Base-by-base conservation (phyloP, 2,888 invertebrate genomes). In the Scaptomyza caliginosa region DNA sequence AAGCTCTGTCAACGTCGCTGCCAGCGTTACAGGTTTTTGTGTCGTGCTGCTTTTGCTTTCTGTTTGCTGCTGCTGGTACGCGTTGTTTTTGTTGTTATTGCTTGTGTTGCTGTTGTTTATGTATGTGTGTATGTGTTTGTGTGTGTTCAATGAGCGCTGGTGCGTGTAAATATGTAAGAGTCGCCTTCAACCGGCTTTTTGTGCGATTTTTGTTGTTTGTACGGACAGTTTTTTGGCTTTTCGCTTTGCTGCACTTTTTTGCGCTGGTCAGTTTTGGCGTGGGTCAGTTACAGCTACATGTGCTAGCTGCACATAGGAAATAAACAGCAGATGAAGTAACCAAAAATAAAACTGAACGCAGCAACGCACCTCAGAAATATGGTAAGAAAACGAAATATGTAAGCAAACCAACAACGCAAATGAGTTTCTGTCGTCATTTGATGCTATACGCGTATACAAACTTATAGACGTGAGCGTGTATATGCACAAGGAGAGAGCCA, bases 101-200 rank as follows among this genome's bases (percentile, higher is more conserved):
- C 39, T 48, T 49, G 17, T 48, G 38, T 36, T 71, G 63, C 11
- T 56, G 36, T 8, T 59, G 42, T 46, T 60, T 55, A 46, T 63
- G 4, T 32, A 60, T 82, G 66, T 80, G 86, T 81, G 70, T 80
- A 83, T 81, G 70, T 81, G 87, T 82, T 72, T 65, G 66, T 74
- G 69, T 87, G 87, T 82, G 79, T 82, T 82, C 86, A 85, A 83
- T 82, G 67, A 82, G 81, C 88, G 76, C 68, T 88, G 82, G 83
- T 79, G 88, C 82, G 82, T 88, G 82, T 83, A 87, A 83, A 87
- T 85, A 82, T 87, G 86, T 87, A 87, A 87, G 83, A 74, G 87
- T 84, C 81, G 81, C 86, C 85, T 87, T 85, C 86, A 87, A 83
- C 88, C 88, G 83, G 83, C 83, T 83, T 83, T 83, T 85, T 86